Conservation (phyloP, 2,797 vertebrate genomes). For the Dryobates pubescens region DNA sequence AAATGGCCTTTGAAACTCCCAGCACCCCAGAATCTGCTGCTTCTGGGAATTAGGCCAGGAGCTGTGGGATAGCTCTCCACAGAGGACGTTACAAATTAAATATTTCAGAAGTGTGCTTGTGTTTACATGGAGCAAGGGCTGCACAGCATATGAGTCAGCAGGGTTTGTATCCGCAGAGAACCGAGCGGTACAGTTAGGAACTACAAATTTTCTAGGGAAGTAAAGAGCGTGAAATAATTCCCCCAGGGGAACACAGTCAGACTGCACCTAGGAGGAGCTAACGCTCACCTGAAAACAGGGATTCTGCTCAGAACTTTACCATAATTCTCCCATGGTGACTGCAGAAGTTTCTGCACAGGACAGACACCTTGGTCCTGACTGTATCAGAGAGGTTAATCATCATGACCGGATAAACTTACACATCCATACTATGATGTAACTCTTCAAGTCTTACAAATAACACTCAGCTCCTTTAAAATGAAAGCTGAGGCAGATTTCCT, state of each 20-base stretch:
- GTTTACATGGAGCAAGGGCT: slow-evolving; percentile 47
- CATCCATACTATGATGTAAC: background rate
- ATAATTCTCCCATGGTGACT: background rate
- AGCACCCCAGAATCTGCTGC: slow-evolving; percentile 65
- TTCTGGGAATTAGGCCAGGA: slow-evolving; percentile 64
- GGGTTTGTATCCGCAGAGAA: slow-evolving; percentile 33
- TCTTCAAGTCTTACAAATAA: background rate
- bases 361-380: background rate
- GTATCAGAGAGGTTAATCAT: background rate
- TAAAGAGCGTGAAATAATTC: background rate
- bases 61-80: slow-evolving; percentile 54
- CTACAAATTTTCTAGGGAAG: slow-evolving; percentile 33
- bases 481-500: background rate
- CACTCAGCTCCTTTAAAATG: background rate
- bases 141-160: slow-evolving; percentile 55
- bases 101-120: slow-evolving; percentile 55
- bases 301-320: slow-evolving; percentile 1
- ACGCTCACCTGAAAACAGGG: slow-evolving; percentile 51
- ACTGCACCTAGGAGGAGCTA: background rate
- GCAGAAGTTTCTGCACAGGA: background rate
- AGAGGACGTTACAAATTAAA: slow-evolving; percentile 61
- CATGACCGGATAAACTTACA: background rate
- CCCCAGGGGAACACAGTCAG: slow-evolving; percentile 6
- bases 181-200: background rate
- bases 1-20: slow-evolving; percentile 41